Evolutionary conservation across 2,113 vertebrate species (phyloP).

Genomic region (Syngnathus typhle): DNA sequence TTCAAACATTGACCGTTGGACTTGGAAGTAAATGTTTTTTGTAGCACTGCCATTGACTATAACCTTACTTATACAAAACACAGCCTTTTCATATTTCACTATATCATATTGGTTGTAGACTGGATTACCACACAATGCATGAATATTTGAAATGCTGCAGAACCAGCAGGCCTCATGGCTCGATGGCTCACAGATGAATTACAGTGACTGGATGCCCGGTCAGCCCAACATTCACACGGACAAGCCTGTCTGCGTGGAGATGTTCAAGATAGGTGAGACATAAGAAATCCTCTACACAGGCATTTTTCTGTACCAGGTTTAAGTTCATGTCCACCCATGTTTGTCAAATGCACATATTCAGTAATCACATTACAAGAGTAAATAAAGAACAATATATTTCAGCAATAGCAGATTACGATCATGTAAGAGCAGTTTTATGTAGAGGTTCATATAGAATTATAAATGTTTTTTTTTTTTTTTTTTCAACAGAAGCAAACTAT

Average conservation of each 20-base stretch:
- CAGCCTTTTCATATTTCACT: not conserved
- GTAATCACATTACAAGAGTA: not conserved
- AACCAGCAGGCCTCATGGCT: slow-evolving; percentile 57
- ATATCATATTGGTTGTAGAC: not conserved
- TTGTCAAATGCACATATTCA: not conserved
- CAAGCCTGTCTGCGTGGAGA: slow-evolving; percentile 58
- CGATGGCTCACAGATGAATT: slow-evolving; percentile 60
- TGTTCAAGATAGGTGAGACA: slow-evolving; percentile 59
- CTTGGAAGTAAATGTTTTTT: slow-evolving; percentile 13
- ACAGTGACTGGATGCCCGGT: slow-evolving; percentile 67
- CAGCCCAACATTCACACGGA: slow-evolving; percentile 50
- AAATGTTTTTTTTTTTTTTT: not conserved
- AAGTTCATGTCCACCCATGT: not conserved
- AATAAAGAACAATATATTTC: not conserved
- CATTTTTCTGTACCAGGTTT: not conserved
- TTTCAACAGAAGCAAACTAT: not conserved
- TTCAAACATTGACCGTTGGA: slow-evolving; percentile 37
- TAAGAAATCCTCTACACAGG: not conserved
- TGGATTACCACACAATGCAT: not conserved
- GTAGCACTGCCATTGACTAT: not conserved
- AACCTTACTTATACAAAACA: not conserved
- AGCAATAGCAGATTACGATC: not conserved
- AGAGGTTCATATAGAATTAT: not conserved
- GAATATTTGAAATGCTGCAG: slow-evolving; percentile 35
- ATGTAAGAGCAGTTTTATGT: not conserved